Percentiles rank a stretch among this genome's conserved stretches.
Conservation (phyloP, 2,797 vertebrate genomes). For the Discoglossus pictus region DNA sequence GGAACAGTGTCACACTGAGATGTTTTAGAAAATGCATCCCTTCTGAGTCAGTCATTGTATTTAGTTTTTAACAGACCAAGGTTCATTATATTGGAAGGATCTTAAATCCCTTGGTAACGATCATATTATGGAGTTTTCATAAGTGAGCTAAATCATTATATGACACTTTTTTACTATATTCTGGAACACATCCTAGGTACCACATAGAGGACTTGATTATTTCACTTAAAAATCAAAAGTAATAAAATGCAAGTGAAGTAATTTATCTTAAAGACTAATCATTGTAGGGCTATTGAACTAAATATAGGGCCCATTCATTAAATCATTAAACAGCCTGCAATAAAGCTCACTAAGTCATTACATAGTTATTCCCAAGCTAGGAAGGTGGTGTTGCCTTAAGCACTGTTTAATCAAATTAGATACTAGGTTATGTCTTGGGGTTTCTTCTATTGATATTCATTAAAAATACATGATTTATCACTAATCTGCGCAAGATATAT, state of each 20-base stretch:
- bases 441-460: slow-evolving; percentile 90
- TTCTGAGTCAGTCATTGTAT: slow-evolving; percentile 13
- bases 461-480: slow-evolving; percentile 92
- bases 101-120: slow-evolving; percentile 23
- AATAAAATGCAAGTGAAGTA: slow-evolving; percentile 87
- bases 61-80: slow-evolving; percentile 34
- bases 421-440: slow-evolving; percentile 84
- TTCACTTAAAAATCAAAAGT: slow-evolving; percentile 82
- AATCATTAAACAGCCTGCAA: slow-evolving; percentile 90
- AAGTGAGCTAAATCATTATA: background rate
- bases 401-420: slow-evolving; percentile 94
- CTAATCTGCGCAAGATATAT: slow-evolving; percentile 83
- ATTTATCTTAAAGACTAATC: slow-evolving; percentile 87
- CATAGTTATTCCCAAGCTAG: slow-evolving; percentile 80
- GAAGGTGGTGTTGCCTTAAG: slow-evolving; percentile 86
- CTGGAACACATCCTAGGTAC: slow-evolving; percentile 72
- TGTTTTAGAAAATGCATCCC: slow-evolving; percentile 2
- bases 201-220: slow-evolving; percentile 80
- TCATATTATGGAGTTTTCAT: slow-evolving; percentile 14
- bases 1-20: background rate
- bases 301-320: slow-evolving; percentile 88
- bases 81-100: slow-evolving; percentile 27
- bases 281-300: slow-evolving; percentile 86
- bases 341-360: slow-evolving; percentile 89
- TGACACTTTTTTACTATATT: slow-evolving; percentile 65